Evolutionary conservation across 2,113 vertebrate species (phyloP), one percentile per base, ranked within the genome.

Genomic region (Eretmochelys imbricata): DNA sequence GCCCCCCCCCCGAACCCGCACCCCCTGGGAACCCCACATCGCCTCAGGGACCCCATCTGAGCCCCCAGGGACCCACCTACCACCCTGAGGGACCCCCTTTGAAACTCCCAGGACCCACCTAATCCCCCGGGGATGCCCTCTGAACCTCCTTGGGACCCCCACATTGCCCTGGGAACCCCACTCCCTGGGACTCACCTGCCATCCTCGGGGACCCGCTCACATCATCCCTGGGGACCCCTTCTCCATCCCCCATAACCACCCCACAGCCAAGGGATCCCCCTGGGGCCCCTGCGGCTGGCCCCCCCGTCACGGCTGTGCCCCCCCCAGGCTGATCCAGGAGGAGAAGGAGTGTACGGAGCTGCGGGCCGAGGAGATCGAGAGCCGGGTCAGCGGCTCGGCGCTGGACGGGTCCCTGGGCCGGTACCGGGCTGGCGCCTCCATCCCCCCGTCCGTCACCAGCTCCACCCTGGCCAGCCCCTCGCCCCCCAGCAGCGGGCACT

Each of bases 281-380:
- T 55, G 46, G 38, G 13, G 38, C 57, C 51, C 76, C 29, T 46
- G 42, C 29, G 2, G 29, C 3, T 57, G 55, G 11, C 59, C 29
- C 13, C 42, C 78, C 31, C 9, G 10, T 57, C 54, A 4, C 25
- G 69, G 35, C 69, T 87, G 54, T 86, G 27, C 31, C 59, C 19
- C 19, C 48, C 53, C 81, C 95, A 99, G 99, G 97, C 94, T 99
- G 88, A 99, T 99, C 96, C 99, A 99, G 96, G 99, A 99, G 96
- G 99, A 99, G 98, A 99, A 99, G 96, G 99, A 99, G 98, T 99
- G 99, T 57, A 99, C 99, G 0, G 99, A 99, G 96, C 93, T 99
- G 87, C 98, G 99, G 25, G 99, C 99, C 0, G 99, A 99, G 91
- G 99, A 99, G 97, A 98, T 99, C 19, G 99, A 99, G 97, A 99